phyloP scores from a whole-genome alignment of 2,888 invertebrate genomes.

The Aphodius sticticus region DNA sequence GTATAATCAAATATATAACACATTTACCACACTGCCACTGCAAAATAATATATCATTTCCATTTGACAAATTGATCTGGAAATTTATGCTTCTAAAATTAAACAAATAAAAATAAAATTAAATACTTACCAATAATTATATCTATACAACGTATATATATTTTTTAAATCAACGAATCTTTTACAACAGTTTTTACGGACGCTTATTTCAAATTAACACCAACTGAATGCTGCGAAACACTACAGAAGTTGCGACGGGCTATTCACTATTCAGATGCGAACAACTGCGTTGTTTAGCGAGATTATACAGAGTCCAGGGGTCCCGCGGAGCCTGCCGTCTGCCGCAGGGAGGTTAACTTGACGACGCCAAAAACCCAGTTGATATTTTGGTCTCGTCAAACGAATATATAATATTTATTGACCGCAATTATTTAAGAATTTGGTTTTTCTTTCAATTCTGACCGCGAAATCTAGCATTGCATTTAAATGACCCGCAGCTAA shows the following conservation, averaged over 20 bases:
- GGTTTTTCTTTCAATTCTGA: neutral
- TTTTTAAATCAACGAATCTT: neutral
- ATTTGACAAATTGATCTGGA: no score
- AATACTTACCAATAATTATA: no score
- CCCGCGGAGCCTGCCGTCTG: neutral
- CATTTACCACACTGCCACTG: no score
- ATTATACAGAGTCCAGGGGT: neutral
- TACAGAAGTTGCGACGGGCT: no score
- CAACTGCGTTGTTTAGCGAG: slow-evolving; percentile 12
- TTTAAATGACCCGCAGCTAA: slow-evolving; percentile 18
- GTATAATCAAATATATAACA: no score
- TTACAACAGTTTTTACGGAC: neutral
- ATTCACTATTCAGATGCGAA: neutral
- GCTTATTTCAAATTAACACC: no score
- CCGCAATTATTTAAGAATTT: slow-evolving; percentile 16
- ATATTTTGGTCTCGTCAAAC: slow-evolving; percentile 13
- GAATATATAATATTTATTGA: slow-evolving; percentile 18
- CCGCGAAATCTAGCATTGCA: slow-evolving; percentile 13
- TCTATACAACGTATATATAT: neutral
- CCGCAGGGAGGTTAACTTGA: neutral
- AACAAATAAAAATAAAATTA: no score
- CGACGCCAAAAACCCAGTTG: slow-evolving; percentile 9
- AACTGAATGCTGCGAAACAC: no score
- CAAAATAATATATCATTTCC: no score
- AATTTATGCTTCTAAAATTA: no score